These are phyloP conservation scores for Eilema griseolum DNA, from an alignment of 2,888 invertebrate species.

Conservation along the genomic window DNA sequence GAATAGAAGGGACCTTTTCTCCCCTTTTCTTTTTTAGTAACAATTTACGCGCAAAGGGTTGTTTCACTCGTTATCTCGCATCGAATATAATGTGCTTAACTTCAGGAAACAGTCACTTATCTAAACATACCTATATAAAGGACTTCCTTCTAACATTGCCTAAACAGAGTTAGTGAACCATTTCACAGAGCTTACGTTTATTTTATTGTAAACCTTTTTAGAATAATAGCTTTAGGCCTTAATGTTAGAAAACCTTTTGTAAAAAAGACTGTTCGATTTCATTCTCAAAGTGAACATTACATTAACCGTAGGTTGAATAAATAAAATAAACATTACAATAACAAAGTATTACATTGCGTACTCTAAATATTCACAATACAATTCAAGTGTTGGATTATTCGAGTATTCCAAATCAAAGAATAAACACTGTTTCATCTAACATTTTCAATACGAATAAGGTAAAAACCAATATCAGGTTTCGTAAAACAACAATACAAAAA, in stretches of 20 bases:
- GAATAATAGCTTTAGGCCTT: conserved; percentile 13
- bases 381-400: background rate
- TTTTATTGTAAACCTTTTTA: conserved; percentile 26
- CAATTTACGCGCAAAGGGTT: conserved; percentile 51
- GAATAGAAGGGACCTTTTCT: conserved; percentile 36
- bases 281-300: conserved; percentile 7
- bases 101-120: conserved; percentile 29
- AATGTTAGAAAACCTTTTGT: conserved; percentile 7
- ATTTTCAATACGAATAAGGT: background rate
- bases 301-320: conserved; percentile 2
- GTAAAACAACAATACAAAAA: conserved; percentile 8
- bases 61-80: conserved; percentile 52
- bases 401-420: background rate
- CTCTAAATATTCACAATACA: background rate
- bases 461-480: background rate
- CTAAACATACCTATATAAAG: conserved; percentile 25
- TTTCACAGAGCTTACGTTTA: conserved; percentile 32
- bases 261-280: background rate
- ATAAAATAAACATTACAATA: background rate
- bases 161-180: conserved; percentile 28
- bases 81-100: conserved; percentile 50
- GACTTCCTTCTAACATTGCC: conserved; percentile 29
- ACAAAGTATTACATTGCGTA: background rate
- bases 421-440: background rate
- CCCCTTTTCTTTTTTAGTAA: conserved; percentile 40